phyloP scores from a whole-genome alignment of 2,113 vertebrate genomes.

The Lasiurus cinereus region DNA sequence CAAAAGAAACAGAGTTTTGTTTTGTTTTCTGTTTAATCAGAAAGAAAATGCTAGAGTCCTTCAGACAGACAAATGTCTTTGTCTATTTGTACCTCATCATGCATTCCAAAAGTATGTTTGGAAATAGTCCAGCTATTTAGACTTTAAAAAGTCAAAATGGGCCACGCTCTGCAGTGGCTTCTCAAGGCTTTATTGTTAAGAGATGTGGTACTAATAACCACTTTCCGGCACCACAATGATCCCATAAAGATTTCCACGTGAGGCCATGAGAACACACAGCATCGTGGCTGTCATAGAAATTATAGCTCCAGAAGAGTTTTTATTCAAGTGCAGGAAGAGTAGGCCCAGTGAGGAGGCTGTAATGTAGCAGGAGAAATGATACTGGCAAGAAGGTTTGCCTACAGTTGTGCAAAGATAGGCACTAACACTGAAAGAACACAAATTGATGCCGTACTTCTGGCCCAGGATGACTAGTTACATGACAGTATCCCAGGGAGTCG shows the following conservation, averaged over 20 bases:
- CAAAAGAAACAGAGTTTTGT: not conserved
- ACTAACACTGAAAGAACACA: not conserved
- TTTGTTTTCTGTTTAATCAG: not conserved
- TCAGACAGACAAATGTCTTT: not conserved
- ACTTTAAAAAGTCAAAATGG: not conserved
- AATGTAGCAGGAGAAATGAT: conserved; percentile 16
- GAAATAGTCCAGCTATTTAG: not conserved
- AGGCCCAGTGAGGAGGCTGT: conserved; percentile 3
- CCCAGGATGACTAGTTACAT: not conserved
- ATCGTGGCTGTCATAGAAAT: conserved; percentile 45
- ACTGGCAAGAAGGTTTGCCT: not conserved
- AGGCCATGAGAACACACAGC: conserved; percentile 42
- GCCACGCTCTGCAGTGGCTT: conserved; percentile 63
- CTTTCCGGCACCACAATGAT: conserved; percentile 63
- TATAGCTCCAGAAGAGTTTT: conserved; percentile 63
- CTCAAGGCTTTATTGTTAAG: conserved; percentile 76
- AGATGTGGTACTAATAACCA: conserved; percentile 62
- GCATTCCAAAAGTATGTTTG: conserved; percentile 2
- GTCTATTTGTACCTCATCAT: not conserved
- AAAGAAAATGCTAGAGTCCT: not conserved
- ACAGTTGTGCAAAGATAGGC: conserved; percentile 19
- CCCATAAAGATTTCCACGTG: conserved; percentile 68
- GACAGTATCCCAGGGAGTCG: not conserved
- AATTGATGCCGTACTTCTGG: fast-evolving
- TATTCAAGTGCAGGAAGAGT: not conserved